These are phyloP conservation scores for Phragmatobia fuliginosa DNA, from an alignment of 2,888 invertebrate species.

Conservation along the genomic window DNA sequence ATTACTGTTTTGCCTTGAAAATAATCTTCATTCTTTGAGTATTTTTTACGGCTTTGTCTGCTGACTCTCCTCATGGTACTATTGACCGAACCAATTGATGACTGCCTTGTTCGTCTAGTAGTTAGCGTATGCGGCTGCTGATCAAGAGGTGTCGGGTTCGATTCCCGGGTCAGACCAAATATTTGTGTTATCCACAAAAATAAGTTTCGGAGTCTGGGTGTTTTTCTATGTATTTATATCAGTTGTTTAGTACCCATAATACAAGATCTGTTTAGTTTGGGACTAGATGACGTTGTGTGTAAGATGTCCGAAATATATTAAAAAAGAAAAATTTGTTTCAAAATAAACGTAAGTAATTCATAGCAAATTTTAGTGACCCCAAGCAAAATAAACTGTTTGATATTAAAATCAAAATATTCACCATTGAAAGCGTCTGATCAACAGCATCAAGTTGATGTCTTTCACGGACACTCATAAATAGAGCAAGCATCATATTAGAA, in stretches of 20 bases:
- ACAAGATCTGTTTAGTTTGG: too few species aligned
- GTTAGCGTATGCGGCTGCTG: too few species aligned
- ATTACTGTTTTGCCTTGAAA: background rate
- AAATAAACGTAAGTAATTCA: background rate
- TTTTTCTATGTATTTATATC: too few species aligned
- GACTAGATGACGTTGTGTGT: too few species aligned
- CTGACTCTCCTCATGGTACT: background rate
- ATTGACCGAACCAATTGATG: too few species aligned
- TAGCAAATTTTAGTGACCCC: background rate
- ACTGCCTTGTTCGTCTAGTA: too few species aligned
- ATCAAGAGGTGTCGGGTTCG: too few species aligned
- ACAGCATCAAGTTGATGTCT: background rate
- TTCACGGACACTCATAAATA: background rate
- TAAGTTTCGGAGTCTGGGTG: too few species aligned
- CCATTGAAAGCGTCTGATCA: background rate
- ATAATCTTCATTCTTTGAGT: background rate
- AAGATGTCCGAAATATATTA: background rate
- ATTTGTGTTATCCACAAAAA: too few species aligned
- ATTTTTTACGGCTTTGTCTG: background rate
- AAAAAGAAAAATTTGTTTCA: too few species aligned
- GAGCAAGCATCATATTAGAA: background rate
- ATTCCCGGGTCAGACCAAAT: too few species aligned
- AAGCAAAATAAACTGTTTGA: background rate
- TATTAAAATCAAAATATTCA: background rate
- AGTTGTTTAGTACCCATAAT: too few species aligned